These are phyloP conservation scores for Hipposideros larvatus DNA, from an alignment of 2,797 vertebrate species.

Conservation along the genomic window DNA sequence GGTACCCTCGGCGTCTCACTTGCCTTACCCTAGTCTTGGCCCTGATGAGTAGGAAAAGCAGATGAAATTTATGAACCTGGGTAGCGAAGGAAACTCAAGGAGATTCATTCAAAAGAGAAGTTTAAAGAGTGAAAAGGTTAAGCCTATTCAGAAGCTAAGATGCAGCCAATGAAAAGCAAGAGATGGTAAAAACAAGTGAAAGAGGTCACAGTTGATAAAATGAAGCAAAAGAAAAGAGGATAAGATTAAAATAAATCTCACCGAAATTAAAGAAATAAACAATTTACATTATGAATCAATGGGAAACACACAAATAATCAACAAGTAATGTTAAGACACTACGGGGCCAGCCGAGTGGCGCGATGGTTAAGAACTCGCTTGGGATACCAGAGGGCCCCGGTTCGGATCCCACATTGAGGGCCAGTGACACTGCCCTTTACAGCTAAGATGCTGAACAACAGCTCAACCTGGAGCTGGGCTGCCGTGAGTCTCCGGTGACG, in stretches of 20 bases:
- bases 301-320: not conserved
- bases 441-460: too few species aligned
- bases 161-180: not conserved
- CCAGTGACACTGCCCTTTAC: too few species aligned
- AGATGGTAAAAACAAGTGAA: constrained; percentile 13
- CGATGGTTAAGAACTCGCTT: too few species aligned
- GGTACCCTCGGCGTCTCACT: not conserved
- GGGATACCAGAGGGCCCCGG: too few species aligned
- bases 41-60: not conserved
- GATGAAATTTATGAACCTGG: not conserved
- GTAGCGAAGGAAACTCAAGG: not conserved
- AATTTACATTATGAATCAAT: not conserved
- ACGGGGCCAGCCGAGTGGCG: too few species aligned
- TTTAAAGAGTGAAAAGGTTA: not conserved
- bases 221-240: not conserved
- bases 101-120: not conserved
- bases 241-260: not conserved
- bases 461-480: too few species aligned
- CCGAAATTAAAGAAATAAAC: not conserved
- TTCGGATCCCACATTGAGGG: too few species aligned
- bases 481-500: too few species aligned
- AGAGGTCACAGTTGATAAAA: not conserved
- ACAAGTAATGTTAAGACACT: not conserved
- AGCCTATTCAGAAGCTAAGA: constrained; percentile 10
- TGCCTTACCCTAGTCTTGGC: not conserved